Evolutionary conservation across 2,797 vertebrate species (phyloP).

Genomic region (Rallus crepitans): DNA sequence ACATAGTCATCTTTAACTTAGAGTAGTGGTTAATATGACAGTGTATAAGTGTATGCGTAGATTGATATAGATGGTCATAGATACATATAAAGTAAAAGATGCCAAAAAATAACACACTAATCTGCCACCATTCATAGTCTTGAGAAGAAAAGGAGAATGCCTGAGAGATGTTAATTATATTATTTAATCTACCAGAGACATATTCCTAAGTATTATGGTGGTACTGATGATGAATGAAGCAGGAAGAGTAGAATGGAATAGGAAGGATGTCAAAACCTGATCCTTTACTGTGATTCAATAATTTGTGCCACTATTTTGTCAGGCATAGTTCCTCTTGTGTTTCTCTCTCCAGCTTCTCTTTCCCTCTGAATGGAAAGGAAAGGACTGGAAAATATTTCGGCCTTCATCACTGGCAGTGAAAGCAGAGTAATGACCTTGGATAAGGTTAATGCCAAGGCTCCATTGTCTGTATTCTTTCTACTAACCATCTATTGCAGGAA

Average conservation of each 20-base stretch:
- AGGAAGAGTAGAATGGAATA: background rate
- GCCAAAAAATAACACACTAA: accelerated
- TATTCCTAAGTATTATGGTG: background rate
- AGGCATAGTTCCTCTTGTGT: background rate
- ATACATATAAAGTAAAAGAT: background rate
- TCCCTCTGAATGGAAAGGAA: background rate
- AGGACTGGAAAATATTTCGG: background rate
- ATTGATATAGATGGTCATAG: background rate
- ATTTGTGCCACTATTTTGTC: background rate
- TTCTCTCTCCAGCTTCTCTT: background rate
- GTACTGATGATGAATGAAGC: background rate
- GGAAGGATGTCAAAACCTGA: background rate
- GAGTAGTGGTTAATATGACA: background rate
- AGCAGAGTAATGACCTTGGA: background rate
- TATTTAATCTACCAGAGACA: background rate
- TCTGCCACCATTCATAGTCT: background rate
- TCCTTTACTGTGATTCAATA: background rate
- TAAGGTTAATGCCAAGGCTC: background rate
- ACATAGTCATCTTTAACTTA: background rate
- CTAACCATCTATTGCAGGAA: background rate
- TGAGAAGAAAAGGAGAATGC: background rate
- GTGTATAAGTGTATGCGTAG: background rate
- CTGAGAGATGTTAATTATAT: background rate
- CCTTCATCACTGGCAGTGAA: background rate
- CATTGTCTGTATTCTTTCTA: background rate